phyloP scores from a whole-genome alignment of 2,113 vertebrate genomes.

The Acrocephalus kingi region DNA sequence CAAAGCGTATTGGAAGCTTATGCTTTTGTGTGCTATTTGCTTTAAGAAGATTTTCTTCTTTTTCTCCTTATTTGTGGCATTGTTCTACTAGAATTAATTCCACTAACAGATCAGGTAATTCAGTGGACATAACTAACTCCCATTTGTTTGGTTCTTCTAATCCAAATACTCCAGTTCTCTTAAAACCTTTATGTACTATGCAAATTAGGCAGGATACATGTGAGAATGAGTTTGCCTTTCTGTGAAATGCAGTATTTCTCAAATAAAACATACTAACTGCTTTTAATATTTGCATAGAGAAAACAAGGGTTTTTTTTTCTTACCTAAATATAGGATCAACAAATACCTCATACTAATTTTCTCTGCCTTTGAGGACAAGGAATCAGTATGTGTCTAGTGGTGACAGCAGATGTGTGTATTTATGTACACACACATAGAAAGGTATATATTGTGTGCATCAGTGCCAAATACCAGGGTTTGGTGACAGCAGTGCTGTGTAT shows the following conservation, averaged over 20 bases:
- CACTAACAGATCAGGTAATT: neutral
- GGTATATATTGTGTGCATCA: neutral
- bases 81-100: conserved; percentile 9
- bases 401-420: neutral
- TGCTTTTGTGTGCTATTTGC: conserved; percentile 18
- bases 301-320: neutral
- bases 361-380: neutral
- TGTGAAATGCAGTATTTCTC: conserved; percentile 12
- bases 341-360: neutral
- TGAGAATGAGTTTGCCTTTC: neutral
- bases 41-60: conserved; percentile 22
- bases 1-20: neutral
- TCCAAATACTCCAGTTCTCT: neutral
- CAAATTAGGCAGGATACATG: neutral
- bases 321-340: neutral
- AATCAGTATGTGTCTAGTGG: neutral
- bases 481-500: neutral
- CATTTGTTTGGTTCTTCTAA: conserved; percentile 1
- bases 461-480: neutral
- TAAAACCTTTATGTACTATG: neutral
- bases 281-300: neutral
- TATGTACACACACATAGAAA: rapidly evolving
- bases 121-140: neutral
- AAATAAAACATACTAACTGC: neutral
- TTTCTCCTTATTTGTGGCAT: conserved; percentile 10